Percentiles rank a stretch among this genome's conserved stretches.
Evolutionary conservation across 1,140 invertebrate genomes (phyloP).

Genomic region (Microplitis mediator): DNA sequence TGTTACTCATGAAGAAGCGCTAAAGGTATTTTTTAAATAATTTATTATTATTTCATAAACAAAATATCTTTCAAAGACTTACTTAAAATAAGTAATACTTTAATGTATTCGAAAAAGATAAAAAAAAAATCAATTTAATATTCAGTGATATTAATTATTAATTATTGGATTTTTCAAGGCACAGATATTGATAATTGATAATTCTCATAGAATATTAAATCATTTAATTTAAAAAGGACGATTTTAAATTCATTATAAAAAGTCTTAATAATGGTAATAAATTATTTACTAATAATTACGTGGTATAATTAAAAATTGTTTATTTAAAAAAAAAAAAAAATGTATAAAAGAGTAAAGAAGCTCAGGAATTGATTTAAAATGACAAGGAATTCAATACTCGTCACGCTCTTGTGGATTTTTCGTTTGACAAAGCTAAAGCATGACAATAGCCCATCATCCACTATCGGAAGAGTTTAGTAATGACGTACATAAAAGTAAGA

Average conservation of each 20-base stretch:
- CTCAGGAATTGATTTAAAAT: slow-evolving; percentile 38
- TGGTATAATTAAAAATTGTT: background rate
- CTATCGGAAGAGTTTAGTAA: slow-evolving; percentile 13
- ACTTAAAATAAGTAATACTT: too few relatives aligned
- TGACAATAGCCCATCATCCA: slow-evolving; percentile 42
- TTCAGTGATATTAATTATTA: too few relatives aligned
- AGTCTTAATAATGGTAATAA: too few relatives aligned
- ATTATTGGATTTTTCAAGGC: too few relatives aligned
- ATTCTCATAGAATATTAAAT: too few relatives aligned
- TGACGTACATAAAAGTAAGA: background rate
- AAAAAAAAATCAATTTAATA: too few relatives aligned
- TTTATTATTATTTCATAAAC: too few relatives aligned
- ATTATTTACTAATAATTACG: background rate
- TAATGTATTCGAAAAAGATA: too few relatives aligned
- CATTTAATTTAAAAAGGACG: too few relatives aligned
- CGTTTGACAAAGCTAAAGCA: slow-evolving; percentile 38
- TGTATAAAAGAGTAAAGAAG: slow-evolving; percentile 19
- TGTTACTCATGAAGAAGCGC: slow-evolving; percentile 85
- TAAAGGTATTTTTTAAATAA: slow-evolving; percentile 71
- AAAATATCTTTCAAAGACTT: too few relatives aligned
- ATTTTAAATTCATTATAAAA: too few relatives aligned
- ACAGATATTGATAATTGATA: too few relatives aligned
- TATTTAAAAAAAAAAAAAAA: background rate
- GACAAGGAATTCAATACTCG: slow-evolving; percentile 35
- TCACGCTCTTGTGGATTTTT: slow-evolving; percentile 37